phyloP scores from a whole-genome alignment of 2,113 vertebrate genomes.

The Conger conger region DNA sequence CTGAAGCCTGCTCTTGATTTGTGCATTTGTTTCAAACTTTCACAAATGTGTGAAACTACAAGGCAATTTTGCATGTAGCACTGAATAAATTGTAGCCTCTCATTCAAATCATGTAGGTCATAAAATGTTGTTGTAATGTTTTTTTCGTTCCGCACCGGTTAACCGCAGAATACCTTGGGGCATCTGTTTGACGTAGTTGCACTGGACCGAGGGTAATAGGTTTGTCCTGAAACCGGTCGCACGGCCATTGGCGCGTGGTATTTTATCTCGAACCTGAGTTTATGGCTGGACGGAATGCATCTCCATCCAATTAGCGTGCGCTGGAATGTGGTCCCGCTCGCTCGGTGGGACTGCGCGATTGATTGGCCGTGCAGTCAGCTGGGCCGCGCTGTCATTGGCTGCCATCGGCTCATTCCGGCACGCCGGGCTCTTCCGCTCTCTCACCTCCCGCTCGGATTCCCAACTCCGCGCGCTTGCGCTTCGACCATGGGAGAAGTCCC shows the following conservation, averaged over 20 bases:
- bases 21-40: background rate
- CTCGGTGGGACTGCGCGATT: conserved; percentile 32
- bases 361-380: conserved; percentile 57
- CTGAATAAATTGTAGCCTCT: too few relatives aligned
- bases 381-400: conserved; percentile 49
- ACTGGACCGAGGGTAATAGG: too few relatives aligned
- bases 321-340: conserved; percentile 31
- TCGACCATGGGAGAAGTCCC: background rate
- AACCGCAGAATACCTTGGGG: too few relatives aligned
- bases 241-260: too few relatives aligned
- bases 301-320: conserved; percentile 34
- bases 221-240: too few relatives aligned
- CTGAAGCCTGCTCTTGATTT: background rate
- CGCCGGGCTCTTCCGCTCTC: conserved; percentile 52
- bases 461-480: conserved; percentile 35
- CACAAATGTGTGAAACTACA: background rate
- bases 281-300: conserved; percentile 1
- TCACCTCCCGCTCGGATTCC: conserved; percentile 54
- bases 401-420: conserved; percentile 48
- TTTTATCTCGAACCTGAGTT: too few relatives aligned
- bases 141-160: too few relatives aligned
- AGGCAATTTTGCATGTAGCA: too few relatives aligned
- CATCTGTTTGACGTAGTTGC: too few relatives aligned
- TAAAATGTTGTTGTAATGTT: too few relatives aligned
- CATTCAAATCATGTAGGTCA: too few relatives aligned